These are phyloP conservation scores for Leptatherina wallacei DNA, from an alignment of 2,797 vertebrate genomes.

Conservation along the genomic window DNA sequence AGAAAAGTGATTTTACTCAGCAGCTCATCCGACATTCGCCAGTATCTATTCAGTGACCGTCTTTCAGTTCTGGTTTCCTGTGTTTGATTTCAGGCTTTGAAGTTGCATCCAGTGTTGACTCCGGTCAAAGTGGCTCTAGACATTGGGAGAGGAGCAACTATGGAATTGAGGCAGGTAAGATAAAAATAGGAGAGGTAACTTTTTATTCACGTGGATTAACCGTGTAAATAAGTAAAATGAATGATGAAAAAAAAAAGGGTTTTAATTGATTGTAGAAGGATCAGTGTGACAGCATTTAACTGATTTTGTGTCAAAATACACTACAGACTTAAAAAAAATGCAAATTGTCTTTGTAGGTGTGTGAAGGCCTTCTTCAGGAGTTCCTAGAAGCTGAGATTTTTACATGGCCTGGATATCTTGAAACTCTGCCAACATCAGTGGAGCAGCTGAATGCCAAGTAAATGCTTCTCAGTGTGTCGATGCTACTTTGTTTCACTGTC, in stretches of 20 bases:
- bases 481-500: background rate
- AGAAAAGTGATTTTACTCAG: slow-evolving; percentile 84
- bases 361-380: slow-evolving; percentile 90
- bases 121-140: slow-evolving; percentile 94
- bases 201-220: background rate
- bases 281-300: background rate
- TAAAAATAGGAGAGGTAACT: background rate
- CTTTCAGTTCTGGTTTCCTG: slow-evolving; percentile 7
- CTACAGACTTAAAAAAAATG: background rate
- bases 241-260: no score
- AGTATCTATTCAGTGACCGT: background rate
- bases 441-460: slow-evolving; percentile 88
- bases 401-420: slow-evolving; percentile 93
- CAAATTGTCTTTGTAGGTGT: slow-evolving; percentile 85
- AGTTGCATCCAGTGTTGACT: slow-evolving; percentile 92
- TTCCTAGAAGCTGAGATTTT: slow-evolving; percentile 87
- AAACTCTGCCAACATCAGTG: slow-evolving; percentile 83
- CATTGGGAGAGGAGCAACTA: slow-evolving; percentile 86
- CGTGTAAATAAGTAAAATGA: background rate
- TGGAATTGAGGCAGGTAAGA: slow-evolving; percentile 91
- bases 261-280: no score
- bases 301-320: background rate
- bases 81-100: slow-evolving; percentile 88
- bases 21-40: background rate
- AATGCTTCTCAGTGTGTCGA: slow-evolving; percentile 7